Conservation (phyloP, 2,113 vertebrate genomes). For the Picathartes gymnocephalus region DNA sequence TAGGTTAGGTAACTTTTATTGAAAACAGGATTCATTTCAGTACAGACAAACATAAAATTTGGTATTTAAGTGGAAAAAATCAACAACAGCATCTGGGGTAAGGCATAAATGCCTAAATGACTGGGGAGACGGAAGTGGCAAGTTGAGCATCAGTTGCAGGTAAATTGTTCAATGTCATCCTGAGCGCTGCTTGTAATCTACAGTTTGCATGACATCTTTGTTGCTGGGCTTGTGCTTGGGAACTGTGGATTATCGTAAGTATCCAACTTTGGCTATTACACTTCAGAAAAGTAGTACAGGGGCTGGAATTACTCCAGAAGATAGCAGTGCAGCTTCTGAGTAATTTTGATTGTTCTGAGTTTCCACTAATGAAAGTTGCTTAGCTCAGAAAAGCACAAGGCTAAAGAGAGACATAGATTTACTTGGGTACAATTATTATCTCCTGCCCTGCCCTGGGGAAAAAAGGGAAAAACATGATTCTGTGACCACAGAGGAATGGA, state of each 20-base stretch:
- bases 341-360: neutral
- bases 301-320: neutral
- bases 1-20: neutral
- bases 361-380: neutral
- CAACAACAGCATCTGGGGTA: neutral
- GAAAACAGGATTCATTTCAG: neutral
- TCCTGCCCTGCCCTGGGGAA: neutral
- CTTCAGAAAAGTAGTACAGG: neutral
- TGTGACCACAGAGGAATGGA: neutral
- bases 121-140: neutral
- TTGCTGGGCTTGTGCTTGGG: neutral
- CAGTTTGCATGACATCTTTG: neutral
- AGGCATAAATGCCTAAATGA: neutral
- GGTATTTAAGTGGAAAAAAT: neutral
- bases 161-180: neutral
- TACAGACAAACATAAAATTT: neutral
- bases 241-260: fast-evolving
- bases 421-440: neutral
- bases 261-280: neutral
- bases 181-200: neutral
- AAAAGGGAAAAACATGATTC: neutral
- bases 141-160: neutral
- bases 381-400: neutral
- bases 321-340: neutral
- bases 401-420: neutral